Evolutionary conservation across 2,113 vertebrate species (phyloP), one percentile per base, ranked within the genome.

Genomic region (Phocoena phocoena): DNA sequence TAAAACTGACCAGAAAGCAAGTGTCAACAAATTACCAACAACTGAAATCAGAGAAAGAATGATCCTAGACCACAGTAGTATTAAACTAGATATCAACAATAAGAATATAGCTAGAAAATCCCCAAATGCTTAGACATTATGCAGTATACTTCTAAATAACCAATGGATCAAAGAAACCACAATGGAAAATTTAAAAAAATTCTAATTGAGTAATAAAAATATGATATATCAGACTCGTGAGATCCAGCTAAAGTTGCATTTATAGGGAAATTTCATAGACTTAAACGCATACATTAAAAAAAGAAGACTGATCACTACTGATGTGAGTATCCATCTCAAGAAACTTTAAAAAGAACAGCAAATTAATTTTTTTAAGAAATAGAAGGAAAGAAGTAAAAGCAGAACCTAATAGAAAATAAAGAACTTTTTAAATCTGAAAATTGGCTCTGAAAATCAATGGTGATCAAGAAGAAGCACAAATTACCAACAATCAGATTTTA

Each of bases 171-270:
- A 58, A 21, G 20, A 58, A 79, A 82, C 18, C 38, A 85, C 47
- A 94, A 38, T 38, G 26, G 6, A 92, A 60, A 86, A 28, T 79
- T 74, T 14, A 21, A 81, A 84, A 82, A 33, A 76, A 26, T 88
- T 36, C 79, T 28, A 76, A 83, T 33, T 90, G 38, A 79, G 33
- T 36, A 79, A 85, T 18, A 84, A 97, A 93, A 94, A 71, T 36
- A 88, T 67, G 18, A 58, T 58, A 44, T 14, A 68, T n/a, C 65
- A 53, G 63, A 87, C 44, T 44, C 67, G 6, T 50, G 21, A 93
- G 68, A 82, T n/a, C 13, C 21, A 73, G 53, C 4, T 93, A 55
- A 81, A 33, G 53, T 96, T 96, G 28, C 63, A 71, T 67, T 55
- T 62, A 70, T 3, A 90, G 4, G 33, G 12, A 60, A 74, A 90